phyloP scores from a whole-genome alignment of 2,797 vertebrate species.

The Hydrolagus colliei region DNA sequence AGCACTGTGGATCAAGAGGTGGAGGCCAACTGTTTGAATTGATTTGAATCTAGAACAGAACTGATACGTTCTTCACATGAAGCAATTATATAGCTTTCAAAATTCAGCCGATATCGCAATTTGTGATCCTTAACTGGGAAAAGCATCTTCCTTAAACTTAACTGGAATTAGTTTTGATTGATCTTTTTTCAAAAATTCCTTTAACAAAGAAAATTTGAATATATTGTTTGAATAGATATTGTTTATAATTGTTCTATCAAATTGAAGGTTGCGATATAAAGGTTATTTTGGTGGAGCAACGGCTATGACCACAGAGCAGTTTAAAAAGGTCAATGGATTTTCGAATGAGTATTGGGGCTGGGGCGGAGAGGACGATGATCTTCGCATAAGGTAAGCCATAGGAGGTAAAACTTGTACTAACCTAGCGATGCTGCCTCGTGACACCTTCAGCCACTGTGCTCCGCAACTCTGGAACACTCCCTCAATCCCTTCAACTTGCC shows the following conservation, averaged over 20 bases:
- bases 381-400: slow-evolving; percentile 73
- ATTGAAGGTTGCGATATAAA: slow-evolving; percentile 72
- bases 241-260: background rate
- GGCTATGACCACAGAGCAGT: slow-evolving; percentile 81
- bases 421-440: too few relatives aligned
- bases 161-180: background rate
- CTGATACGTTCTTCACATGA: too few relatives aligned
- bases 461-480: too few relatives aligned
- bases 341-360: slow-evolving; percentile 96
- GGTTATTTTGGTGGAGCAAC: slow-evolving; percentile 94
- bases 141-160: background rate
- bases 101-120: background rate
- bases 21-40: too few relatives aligned
- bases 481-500: too few relatives aligned
- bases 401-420: too few relatives aligned
- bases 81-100: background rate
- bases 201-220: background rate
- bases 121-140: background rate
- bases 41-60: too few relatives aligned
- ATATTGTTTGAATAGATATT: too few relatives aligned
- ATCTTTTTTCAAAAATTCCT: too few relatives aligned
- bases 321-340: slow-evolving; percentile 84
- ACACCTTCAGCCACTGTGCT: too few relatives aligned
- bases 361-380: slow-evolving; percentile 95
- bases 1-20: too few relatives aligned